Evolutionary conservation across 2,888 invertebrate genomes (phyloP).

Genomic region (Camponotus fellah): DNA sequence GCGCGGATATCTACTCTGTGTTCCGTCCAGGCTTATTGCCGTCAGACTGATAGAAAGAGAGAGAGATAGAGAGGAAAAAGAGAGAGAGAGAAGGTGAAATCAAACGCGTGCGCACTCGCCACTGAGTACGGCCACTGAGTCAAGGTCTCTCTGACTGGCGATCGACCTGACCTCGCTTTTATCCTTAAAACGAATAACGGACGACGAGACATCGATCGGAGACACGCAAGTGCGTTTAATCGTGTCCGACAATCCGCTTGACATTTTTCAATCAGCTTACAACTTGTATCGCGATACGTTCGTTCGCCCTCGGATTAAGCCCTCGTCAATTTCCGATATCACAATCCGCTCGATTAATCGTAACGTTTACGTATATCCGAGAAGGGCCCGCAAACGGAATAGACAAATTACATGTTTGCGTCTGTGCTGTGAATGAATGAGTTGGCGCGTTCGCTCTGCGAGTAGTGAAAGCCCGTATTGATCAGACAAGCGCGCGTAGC

Average conservation of each 20-base stretch:
- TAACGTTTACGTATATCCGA: background rate
- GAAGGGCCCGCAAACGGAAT: background rate
- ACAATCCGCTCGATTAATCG: background rate
- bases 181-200: slow-evolving; percentile 67
- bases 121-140: slow-evolving; percentile 77
- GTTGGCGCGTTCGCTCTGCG: background rate
- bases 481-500: slow-evolving; percentile 34
- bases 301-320: background rate
- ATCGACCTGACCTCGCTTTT: slow-evolving; percentile 81
- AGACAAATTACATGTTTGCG: background rate
- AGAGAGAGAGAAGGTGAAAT: slow-evolving; percentile 28
- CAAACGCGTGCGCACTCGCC: slow-evolving; percentile 71
- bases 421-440: slow-evolving; percentile 19
- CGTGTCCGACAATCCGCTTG: background rate
- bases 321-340: background rate
- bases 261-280: background rate
- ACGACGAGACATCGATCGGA: slow-evolving; percentile 50
- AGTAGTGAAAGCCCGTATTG: slow-evolving; percentile 47
- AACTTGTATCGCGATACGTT: background rate
- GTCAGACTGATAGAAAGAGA: slow-evolving; percentile 44
- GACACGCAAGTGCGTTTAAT: slow-evolving; percentile 43
- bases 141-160: slow-evolving; percentile 77
- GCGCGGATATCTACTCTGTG: slow-evolving; percentile 37
- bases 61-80: background rate
- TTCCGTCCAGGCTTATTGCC: slow-evolving; percentile 40